phyloP scores from a whole-genome alignment of 2,797 vertebrate genomes.

The Poliocrania exsul region DNA sequence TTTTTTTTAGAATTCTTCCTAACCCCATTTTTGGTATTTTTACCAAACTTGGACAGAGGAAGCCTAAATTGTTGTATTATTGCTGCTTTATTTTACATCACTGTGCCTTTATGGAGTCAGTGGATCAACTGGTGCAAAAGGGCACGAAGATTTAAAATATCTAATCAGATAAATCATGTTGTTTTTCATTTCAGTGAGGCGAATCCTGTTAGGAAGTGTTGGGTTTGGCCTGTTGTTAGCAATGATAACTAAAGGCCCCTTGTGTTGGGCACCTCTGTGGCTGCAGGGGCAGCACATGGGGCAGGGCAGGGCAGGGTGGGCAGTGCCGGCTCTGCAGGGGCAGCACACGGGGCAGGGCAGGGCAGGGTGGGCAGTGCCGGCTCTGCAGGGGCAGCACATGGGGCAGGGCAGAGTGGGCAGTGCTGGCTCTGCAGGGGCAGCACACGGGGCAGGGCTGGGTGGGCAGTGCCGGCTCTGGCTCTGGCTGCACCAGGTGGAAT shows the following conservation, averaged over 20 bases:
- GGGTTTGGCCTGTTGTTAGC: neutral
- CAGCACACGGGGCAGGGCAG: rapidly evolving
- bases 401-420: neutral
- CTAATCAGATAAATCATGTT: neutral
- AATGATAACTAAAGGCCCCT: neutral
- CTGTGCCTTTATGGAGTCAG: neutral
- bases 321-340: neutral
- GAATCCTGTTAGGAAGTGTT: neutral
- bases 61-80: neutral
- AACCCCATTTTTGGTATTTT: neutral
- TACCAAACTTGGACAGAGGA: neutral
- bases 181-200: neutral
- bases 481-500: neutral
- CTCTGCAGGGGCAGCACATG: rapidly evolving
- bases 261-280: rapidly evolving
- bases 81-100: neutral
- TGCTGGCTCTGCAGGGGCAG: neutral
- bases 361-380: too few species aligned
- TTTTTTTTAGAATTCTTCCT: neutral
- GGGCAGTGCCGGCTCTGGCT: too few species aligned
- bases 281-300: rapidly evolving
- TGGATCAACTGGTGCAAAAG: neutral
- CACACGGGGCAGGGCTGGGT: rapidly evolving
- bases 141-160: neutral
- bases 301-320: neutral